Base-by-base conservation (phyloP, 2,888 invertebrate genomes). In the Drosophila ustulata region DNA sequence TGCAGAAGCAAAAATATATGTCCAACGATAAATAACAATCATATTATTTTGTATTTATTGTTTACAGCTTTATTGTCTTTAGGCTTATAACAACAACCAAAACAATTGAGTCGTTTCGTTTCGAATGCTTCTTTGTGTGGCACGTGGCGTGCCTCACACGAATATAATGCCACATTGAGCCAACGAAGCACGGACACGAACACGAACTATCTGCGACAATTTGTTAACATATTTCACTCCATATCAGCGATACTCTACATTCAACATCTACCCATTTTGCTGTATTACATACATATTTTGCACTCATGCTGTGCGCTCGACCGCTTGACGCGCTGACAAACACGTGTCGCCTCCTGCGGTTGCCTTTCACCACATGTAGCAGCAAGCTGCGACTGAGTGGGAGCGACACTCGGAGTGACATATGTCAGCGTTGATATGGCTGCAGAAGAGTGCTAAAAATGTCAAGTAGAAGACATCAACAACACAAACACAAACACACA, bases 241-340 rank as follows among this genome's bases (percentile, higher is more conserved):
- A 52, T 50, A 63, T 39, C 49, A 50, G 11, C 4, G 56, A 39
- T 9, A 32, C 41, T 6, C 41, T 13, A 45, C 28, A 57, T 50
- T 18, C 45, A 28, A 37, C 37, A 47, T 28, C 37, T 47, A 32
- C 43, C 9, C 28, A 46, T 58, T 69, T 63, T 53, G 56, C 18
- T 51, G 47, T 45, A 61, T 50, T 61, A 50, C 64, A 64, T 61
- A 49, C 64, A 66, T 50, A 45, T 65, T 63, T 62, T 30, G 58
- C 56, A 62, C 58, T 59, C 62, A 61, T 41, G 62, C 58, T 75
- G 71, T 65, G 66, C 64, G 57, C 67, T 68, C 67, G 59, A 61
- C 67, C 67, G 52, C 56, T 75, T 77, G 79, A 77, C 77, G 63
- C 25, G 58, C 70, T 71, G 75, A 78, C 71, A 78, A 78, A 65